These are phyloP conservation scores for Idaea biselata DNA, from an alignment of 2,888 invertebrate species.

Conservation along the genomic window DNA sequence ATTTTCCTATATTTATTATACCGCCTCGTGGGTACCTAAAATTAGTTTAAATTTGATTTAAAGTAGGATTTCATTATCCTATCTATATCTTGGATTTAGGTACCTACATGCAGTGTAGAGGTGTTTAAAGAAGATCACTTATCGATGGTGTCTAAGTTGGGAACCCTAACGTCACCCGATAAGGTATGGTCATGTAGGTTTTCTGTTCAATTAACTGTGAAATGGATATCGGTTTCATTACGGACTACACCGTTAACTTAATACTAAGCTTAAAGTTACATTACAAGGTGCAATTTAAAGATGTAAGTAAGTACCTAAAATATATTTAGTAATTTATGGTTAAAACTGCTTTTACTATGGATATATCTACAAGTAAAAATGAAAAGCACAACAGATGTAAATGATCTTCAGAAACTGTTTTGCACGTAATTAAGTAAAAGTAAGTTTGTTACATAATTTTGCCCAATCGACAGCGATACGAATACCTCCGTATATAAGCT, in stretches of 20 bases:
- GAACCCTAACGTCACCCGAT: conserved; percentile 15
- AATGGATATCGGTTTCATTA: conserved; percentile 28
- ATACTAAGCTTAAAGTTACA: not conserved
- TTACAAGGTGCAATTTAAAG: not conserved
- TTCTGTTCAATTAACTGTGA: conserved; percentile 35
- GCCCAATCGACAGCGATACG: not conserved
- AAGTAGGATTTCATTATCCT: too few relatives aligned
- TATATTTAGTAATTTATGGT: too few relatives aligned
- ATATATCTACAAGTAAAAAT: not conserved
- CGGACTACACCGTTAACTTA: not conserved
- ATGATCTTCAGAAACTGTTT: not conserved
- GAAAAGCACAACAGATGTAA: not conserved
- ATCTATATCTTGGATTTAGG: too few relatives aligned
- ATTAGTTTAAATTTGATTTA: too few relatives aligned
- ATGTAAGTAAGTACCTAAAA: not conserved
- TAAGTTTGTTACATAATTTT: not conserved
- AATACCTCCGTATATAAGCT: conserved; percentile 6
- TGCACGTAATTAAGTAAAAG: too few relatives aligned
- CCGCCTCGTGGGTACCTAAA: too few relatives aligned
- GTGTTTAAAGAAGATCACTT: not conserved
- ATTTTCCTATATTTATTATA: too few relatives aligned
- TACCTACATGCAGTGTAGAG: not conserved
- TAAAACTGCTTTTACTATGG: not conserved
- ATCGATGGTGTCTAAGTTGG: not conserved
- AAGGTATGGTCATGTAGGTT: conserved; percentile 18